Conservation (phyloP, 2,797 vertebrate species). For the Eptatretus atami region DNA sequence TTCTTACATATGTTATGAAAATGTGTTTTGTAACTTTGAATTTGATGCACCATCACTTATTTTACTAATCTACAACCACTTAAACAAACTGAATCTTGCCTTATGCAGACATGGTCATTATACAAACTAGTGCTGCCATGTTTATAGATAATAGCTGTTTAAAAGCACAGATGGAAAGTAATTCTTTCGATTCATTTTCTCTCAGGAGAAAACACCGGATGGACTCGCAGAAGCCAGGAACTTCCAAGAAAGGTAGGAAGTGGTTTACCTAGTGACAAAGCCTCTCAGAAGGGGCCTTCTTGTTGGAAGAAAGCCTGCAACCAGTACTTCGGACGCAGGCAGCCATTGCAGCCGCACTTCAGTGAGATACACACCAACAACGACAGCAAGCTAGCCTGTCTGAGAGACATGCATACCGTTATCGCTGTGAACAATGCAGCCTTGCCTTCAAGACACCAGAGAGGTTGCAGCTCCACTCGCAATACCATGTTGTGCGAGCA, state of each 20-base stretch:
- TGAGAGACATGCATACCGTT: constrained; percentile 92
- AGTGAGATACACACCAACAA: constrained; percentile 57
- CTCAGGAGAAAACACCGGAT: constrained; percentile 40
- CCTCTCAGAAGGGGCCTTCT: constrained; percentile 43
- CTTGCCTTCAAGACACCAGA: constrained; percentile 93
- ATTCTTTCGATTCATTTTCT: constrained; percentile 8
- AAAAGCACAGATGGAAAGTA: no score
- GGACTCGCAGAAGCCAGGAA: constrained; percentile 34
- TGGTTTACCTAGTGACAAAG: constrained; percentile 28
- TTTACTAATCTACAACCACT: no score
- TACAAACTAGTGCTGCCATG: no score
- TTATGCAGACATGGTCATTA: no score
- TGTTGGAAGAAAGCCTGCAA: constrained; percentile 99
- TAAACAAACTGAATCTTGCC: no score
- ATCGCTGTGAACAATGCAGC: constrained; percentile 93
- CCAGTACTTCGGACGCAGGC: constrained; percentile 85
- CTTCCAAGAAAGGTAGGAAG: constrained; percentile 19
- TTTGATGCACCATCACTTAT: no score
- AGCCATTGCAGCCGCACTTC: constrained; percentile 74
- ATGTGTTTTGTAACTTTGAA: no score
- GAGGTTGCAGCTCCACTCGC: constrained; percentile 85
- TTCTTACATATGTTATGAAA: no score
- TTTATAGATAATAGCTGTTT: no score
- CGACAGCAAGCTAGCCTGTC: constrained; percentile 79
- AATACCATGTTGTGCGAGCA: constrained; percentile 85